phyloP scores from a whole-genome alignment of 2,888 invertebrate genomes.

The Scaptomyza caliginosa region DNA sequence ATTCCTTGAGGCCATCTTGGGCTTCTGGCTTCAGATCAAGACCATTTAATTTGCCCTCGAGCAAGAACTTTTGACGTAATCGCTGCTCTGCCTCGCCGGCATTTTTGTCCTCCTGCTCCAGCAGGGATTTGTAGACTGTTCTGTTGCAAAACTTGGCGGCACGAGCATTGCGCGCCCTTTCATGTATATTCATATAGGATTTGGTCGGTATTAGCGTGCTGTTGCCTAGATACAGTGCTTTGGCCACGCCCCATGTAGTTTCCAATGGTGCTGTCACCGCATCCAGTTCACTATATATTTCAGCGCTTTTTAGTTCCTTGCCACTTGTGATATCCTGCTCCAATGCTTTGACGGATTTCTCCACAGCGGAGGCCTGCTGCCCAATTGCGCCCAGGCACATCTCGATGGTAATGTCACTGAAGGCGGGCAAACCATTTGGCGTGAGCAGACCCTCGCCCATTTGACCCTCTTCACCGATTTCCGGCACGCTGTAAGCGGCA shows the following conservation, averaged over 20 bases:
- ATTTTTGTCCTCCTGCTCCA: slow-evolving; percentile 32
- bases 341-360: slow-evolving; percentile 89
- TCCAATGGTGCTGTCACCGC: slow-evolving; percentile 89
- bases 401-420: slow-evolving; percentile 91
- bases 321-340: slow-evolving; percentile 86
- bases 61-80: slow-evolving; percentile 90
- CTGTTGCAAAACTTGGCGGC: slow-evolving; percentile 89
- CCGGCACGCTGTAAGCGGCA: slow-evolving; percentile 87
- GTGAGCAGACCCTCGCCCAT: slow-evolving; percentile 90
- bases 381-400: slow-evolving; percentile 94
- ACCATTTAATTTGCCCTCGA: slow-evolving; percentile 94
- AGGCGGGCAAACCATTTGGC: slow-evolving; percentile 90
- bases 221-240: slow-evolving; percentile 92
- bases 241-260: slow-evolving; percentile 94
- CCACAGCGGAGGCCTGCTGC: slow-evolving; percentile 92
- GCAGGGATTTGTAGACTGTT: slow-evolving; percentile 65
- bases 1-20: slow-evolving; percentile 85
- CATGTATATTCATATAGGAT: slow-evolving; percentile 91
- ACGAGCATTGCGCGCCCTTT: slow-evolving; percentile 90
- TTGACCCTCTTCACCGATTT: slow-evolving; percentile 92
- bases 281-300: slow-evolving; percentile 91
- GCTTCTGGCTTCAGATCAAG: slow-evolving; percentile 87
- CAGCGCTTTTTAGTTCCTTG: slow-evolving; percentile 84
- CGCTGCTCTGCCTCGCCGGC: slow-evolving; percentile 84
- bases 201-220: slow-evolving; percentile 91